Base-by-base conservation (phyloP, 2,797 vertebrate genomes). In the Enteromius paludinosus region DNA sequence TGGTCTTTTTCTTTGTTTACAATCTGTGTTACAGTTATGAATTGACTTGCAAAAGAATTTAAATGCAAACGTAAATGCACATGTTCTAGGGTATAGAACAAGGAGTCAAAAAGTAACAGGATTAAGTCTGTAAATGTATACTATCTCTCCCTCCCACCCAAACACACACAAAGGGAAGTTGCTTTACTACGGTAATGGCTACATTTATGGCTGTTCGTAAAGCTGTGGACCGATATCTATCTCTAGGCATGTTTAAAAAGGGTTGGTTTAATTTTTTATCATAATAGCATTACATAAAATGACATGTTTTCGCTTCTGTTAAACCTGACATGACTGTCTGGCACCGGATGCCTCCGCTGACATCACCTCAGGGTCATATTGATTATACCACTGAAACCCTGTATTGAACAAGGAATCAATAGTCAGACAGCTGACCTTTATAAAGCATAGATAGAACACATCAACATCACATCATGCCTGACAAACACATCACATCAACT, bases 321-420 rank as follows among this genome's bases (percentile, higher is more conserved):
- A 54, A 66, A 66, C 25, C 62, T 3, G 77, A 25, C 35, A 25
- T 17, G 23, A 3, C 78, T 14, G 14, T 61, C 14, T 45, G 64
- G 85, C 38, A 79, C 59, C 54, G 64, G 43, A 72, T 81, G 52
- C 47, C 84, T 83, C 83, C 14, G 77, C 79, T 90, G 86, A 84
- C 81, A 86, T 62, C 52, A 76, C 82, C 72, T 43, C 33, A 73
- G 87, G 83, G 77, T 52, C 68, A n/a, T 86, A 93, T 92, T 84
- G 92, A 93, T 89, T 89, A 84, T 92, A 92, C 91, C 90, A 90
- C 75, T 89, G 84, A 87, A 89, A 77, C 83, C 52, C 85, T 82
- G 65, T 82, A 87, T 82, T 83, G 88, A 84, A 84, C 56, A 77
- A 87, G 38, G 87, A 70, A 88, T 90, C 88, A 87, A 89, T 86